Evolutionary conservation across 2,797 vertebrate genomes (phyloP), one percentile per base, ranked within the genome.

Genomic region (Neosalanx taihuensis): DNA sequence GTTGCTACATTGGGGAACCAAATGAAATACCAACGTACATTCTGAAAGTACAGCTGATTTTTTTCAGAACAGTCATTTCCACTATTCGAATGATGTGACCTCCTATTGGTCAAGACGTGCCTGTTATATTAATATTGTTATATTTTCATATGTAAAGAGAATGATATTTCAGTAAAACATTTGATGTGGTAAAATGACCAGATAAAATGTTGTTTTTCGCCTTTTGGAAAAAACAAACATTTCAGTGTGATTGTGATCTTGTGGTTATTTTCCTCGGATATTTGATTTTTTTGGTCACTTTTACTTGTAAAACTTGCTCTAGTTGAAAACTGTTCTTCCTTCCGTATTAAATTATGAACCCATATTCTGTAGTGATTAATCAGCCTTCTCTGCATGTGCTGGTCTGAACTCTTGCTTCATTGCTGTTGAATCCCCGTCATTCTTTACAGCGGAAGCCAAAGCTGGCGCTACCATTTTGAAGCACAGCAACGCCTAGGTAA

Each of bases 391-490:
- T 46, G 30, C 51, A 59, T 23, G 18, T 46, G 18, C 18, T 64
- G 1, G 18, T 7, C 20, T 66, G 64, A 5, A 31, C 53, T 3
- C 53, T n/a, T 5, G 18, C 56, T 74, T 74, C 80, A 77, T 79
- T 76, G 73, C 79, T 67, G 70, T 84, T 83, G 84, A 81, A 89
- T 87, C 88, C 88, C 85, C 86, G 85, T 86, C 86, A 77, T 76
- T 87, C 89, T 72, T 69, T 76, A 77, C 88, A 90, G 89, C 91
- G 92, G 92, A 94, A 94, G 91, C 91, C 92, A 91, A 94, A 93
- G 91, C 91, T 86, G 89, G 88, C 90, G 90, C 92, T 90, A 92
- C 93, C 92, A 94, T 94, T 94, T 94, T 94, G 92, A 92, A 92
- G 92, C 10, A 77, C 88, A 86, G 87, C 91, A 92, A 89, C 86